phyloP scores from a whole-genome alignment of 1,140 invertebrate species.

The Camponotus pennsylvanicus region DNA sequence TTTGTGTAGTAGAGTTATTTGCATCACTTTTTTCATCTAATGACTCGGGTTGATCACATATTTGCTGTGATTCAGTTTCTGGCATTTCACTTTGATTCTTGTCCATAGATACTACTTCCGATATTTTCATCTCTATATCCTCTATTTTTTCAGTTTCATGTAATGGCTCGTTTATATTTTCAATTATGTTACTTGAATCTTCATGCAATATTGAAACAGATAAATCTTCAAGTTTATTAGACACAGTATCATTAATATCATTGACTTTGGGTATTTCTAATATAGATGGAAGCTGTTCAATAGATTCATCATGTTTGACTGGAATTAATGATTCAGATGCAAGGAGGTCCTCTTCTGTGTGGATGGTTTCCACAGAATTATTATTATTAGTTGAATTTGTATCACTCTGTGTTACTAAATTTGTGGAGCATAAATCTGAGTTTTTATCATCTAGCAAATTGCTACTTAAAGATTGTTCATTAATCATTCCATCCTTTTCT shows the following conservation, averaged over 20 bases:
- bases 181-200: conserved; percentile 4
- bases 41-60: not conserved
- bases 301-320: not conserved
- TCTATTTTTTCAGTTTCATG: conserved; percentile 11
- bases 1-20: not conserved
- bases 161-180: conserved; percentile 1
- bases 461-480: not conserved
- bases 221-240: conserved; percentile 8
- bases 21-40: not conserved
- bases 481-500: not conserved
- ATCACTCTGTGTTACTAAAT: conserved; percentile 24
- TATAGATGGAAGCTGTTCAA: conserved; percentile 15
- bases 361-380: conserved; percentile 11
- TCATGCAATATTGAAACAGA: not conserved
- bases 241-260: not conserved
- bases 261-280: not conserved
- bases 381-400: not conserved
- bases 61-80: conserved; percentile 8
- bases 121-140: not conserved
- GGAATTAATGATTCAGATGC: not conserved
- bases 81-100: not conserved
- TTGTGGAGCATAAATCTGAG: not conserved
- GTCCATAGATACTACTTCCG: not conserved
- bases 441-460: not conserved
- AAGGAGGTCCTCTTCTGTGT: not conserved